These are phyloP conservation scores for Dolichomitus sp. DNA, from an alignment of 2,888 invertebrate species.

Conservation along the genomic window DNA sequence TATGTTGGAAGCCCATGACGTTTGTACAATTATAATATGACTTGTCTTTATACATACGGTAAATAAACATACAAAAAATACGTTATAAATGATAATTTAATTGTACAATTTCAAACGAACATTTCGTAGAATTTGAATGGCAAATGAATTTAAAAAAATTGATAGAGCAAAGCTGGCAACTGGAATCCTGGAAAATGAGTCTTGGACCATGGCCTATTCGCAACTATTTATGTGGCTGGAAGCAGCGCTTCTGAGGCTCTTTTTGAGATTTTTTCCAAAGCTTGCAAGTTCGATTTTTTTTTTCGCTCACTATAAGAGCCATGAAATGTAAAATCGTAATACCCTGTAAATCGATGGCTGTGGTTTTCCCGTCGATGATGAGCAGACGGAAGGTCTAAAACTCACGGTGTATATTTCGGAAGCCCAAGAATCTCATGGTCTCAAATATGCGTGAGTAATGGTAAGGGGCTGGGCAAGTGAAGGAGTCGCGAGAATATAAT, in stretches of 20 bases:
- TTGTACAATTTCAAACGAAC: neutral
- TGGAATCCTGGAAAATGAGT: too few relatives aligned
- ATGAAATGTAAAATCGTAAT: neutral
- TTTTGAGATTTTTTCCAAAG: too few relatives aligned
- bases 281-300: too few relatives aligned
- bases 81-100: neutral
- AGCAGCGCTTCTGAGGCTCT: too few relatives aligned
- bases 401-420: neutral
- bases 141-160: neutral
- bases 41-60: neutral
- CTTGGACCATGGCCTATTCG: too few relatives aligned
- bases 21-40: neutral
- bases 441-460: conserved; percentile 8
- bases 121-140: neutral
- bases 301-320: neutral
- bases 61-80: neutral
- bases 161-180: too few relatives aligned
- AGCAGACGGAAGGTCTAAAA: neutral
- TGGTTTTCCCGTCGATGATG: neutral
- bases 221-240: too few relatives aligned
- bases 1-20: neutral
- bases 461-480: neutral
- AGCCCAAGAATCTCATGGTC: neutral
- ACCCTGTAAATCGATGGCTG: neutral
- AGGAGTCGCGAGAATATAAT: conserved; percentile 29